Evolutionary conservation across 2,888 invertebrate species (phyloP), one percentile per base, ranked within the genome.

Genomic region (Neocrepidodera transversa): DNA sequence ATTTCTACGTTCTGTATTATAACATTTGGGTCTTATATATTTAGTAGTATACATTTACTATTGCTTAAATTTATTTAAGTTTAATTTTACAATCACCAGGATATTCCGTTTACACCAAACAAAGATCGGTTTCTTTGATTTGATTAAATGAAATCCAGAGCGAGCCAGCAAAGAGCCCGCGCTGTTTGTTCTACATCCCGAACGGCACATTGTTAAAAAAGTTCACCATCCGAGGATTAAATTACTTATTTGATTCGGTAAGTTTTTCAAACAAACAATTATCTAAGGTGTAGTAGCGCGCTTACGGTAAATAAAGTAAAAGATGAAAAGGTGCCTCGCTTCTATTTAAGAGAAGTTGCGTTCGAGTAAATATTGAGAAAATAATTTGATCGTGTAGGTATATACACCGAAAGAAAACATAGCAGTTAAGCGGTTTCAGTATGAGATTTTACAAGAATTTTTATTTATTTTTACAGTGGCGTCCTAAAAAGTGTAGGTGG

Each of bases 221-320:
- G 58, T 48, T 58, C 53, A 60, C 57, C 59, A 55, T 54, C 45
- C 23, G 26, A 45, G 60, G 50, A 61, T 61, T 58, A 61, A 57
- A 58, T 61, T 61, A 58, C 63, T 51, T 63, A 62, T 63, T 60
- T 63, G 56, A 63, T 60, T 63, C 62, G 60, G 65, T 51, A 52
- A 30, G 38, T 47, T 56, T 53, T 43, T 55, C 56, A 62, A 65
- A 56, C 47, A 43, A 53, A 48, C 47, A 48, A 58, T 58, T 56
- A 57, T 62, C 52, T 50, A 47, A 52, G 64, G 50, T 57, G 60
- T 56, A 52, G 38, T 32, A 42, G 50, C 38, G n/a, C n/a, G 36
- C 11, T 26, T 40, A 17, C 17, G 30, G 42, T 28, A 40, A 16
- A 51, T 51, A 51, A 51, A 40, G 28, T 50, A 50, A 38, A 14